A percentile compares a stretch with the other conserved stretches of the same genome.
Conservation (phyloP, 2,113 vertebrate species). For the Bombycilla garrulus region DNA sequence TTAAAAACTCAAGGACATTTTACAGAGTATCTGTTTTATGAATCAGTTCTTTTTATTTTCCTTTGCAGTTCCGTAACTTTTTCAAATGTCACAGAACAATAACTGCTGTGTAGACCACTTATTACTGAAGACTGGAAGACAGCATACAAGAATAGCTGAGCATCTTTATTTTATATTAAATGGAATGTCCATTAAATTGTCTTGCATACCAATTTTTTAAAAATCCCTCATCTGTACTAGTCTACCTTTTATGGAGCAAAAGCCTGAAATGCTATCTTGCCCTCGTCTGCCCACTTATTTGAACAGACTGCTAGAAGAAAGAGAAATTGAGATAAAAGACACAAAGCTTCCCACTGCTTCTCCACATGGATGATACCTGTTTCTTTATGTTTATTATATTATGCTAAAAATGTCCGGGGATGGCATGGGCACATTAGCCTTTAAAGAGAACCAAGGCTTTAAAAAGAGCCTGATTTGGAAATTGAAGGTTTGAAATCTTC, state of each 20-base stretch:
- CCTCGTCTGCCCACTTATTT: not conserved
- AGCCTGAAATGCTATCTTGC: not conserved
- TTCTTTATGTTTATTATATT: not conserved
- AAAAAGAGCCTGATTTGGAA: not conserved
- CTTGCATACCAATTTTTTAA: not conserved
- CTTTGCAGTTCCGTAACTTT: slow-evolving; percentile 10
- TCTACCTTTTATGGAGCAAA: not conserved
- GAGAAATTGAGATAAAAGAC: not conserved
- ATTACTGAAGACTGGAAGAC: not conserved
- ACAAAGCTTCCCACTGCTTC: not conserved
- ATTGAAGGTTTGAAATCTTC: not conserved
- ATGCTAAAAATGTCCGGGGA: not conserved
- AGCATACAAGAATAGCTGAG: not conserved
- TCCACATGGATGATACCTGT: not conserved
- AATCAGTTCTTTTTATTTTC: slow-evolving; percentile 17
- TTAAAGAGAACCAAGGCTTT: not conserved
- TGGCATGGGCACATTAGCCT: not conserved
- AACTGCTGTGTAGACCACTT: not conserved
- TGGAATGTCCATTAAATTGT: not conserved
- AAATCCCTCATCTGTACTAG: not conserved
- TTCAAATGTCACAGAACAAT: slow-evolving; percentile 25
- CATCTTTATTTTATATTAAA: not conserved
- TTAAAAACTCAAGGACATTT: not conserved
- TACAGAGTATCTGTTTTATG: not conserved
- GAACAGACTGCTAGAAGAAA: not conserved